Base-by-base conservation (phyloP, 2,888 invertebrate species). In the Eupithecia centaureata region DNA sequence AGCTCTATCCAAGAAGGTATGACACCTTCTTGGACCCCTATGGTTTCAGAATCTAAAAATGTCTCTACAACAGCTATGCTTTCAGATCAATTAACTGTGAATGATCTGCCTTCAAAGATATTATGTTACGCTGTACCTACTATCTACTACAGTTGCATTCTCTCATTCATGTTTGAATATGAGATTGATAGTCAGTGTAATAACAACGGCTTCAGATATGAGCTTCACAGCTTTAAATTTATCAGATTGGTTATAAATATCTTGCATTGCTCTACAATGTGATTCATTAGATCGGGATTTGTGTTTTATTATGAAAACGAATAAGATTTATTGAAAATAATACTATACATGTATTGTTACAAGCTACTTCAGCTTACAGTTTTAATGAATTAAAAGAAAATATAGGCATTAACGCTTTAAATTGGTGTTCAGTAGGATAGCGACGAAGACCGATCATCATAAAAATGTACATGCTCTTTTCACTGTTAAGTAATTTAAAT, bases 31-130 rank as follows among this genome's bases (percentile, higher is more conserved):
- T n/a, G n/a, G n/a, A n/a, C n/a, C n/a, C n/a, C n/a, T n/a, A n/a
- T n/a, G n/a, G n/a, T 12, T 38, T 7, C 15, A 12, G 2, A 47
- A 47, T 47, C 47, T 47, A 47, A 47, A 81, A 77, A 85, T 80
- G 82, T 83, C 79, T 82, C 78, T 85, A 84, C 52, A 52, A 47
- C 2, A 85, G 83, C 84, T 82, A 77, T 82, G 77, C 79, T 82
- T 86, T 86, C 82, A 78, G 82, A 79, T 78, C 82, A 88, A 89
- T 87, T 87, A 89, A 81, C 81, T 80, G 83, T 84, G 78, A 79
- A 83, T 82, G 82, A 84, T 78, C 77, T 73, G 81, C 84, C 80
- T 81, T 86, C 86, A 88, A 87, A 76, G 78, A 80, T 91, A 89
- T 91, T 78, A 80, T 63, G 80, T 90, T 90, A 85, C 91, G 75